phyloP scores from a whole-genome alignment of 2,113 vertebrate genomes.

The Tonatia bakeri region DNA sequence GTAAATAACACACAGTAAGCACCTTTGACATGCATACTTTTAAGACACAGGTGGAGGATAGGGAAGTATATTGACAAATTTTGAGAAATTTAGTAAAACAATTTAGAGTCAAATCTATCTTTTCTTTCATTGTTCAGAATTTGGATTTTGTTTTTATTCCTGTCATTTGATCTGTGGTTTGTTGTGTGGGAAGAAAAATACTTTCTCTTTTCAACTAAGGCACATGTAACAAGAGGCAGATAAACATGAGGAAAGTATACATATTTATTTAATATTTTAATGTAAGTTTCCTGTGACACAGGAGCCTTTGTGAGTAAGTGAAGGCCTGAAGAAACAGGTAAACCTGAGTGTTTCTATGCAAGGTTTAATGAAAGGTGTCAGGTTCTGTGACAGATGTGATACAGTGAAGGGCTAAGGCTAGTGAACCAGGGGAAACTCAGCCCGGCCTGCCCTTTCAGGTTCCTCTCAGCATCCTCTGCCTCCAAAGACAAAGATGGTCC shows the following conservation, averaged over 20 bases:
- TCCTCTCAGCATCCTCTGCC: neutral
- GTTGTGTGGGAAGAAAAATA: neutral
- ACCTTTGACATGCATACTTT: neutral
- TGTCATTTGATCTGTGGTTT: slow-evolving; percentile 49
- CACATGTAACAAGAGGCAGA: neutral
- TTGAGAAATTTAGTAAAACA: slow-evolving; percentile 11
- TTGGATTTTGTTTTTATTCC: slow-evolving; percentile 49
- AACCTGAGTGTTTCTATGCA: neutral
- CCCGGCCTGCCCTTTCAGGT: neutral
- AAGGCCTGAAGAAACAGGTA: neutral
- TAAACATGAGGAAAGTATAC: neutral
- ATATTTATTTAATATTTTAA: neutral
- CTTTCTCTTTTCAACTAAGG: neutral
- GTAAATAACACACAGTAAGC: neutral
- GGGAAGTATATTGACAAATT: neutral
- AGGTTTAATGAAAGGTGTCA: neutral
- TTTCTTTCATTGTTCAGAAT: slow-evolving; percentile 26
- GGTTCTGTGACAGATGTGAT: neutral
- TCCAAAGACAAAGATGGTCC: neutral
- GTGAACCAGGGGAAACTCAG: neutral
- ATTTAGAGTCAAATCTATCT: neutral
- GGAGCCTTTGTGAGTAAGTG: neutral
- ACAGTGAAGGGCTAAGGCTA: neutral
- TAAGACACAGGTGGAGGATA: neutral
- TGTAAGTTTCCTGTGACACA: neutral